Base-by-base conservation (phyloP, 2,888 invertebrate genomes). In the Chromoteleia sp. region DNA sequence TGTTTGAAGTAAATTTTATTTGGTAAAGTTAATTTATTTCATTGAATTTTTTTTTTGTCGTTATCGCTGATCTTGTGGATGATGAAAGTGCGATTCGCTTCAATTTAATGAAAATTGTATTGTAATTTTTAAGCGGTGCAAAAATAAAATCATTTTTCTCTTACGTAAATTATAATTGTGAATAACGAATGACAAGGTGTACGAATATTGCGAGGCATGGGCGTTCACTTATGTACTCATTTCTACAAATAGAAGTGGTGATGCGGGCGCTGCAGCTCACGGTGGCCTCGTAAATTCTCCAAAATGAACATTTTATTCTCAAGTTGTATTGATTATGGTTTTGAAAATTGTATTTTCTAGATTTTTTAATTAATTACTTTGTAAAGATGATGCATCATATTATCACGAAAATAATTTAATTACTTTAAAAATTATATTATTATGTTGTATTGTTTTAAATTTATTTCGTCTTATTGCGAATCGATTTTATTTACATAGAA, bases 181-280 rank as follows among this genome's bases (percentile, higher is more conserved):
- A 70, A 59, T 70, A 54, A 59, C 39, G 67, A 70, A 76, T 79
- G 81, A 80, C 83, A 73, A 85, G 84, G 82, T 83, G 83, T 86
- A 85, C 85, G 84, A 86, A 86, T 84, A 81, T 84, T 84, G 83
- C 78, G 83, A 83, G 78, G 83, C 84, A 87, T 87, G 86, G 88
- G 88, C 88, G 89, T 90, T 86, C 85, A 85, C 88, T 89, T 79
- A 79, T 82, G 82, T 89, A 88, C 89, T 91, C 91, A 90, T 88
- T 89, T 86, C 91, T 90, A 89, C 89, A 91, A 91, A 91, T 91
- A 91, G 91, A 88, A 86, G 71, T 87, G 87, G 85, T 85, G 87
- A 87, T 87, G 88, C 87, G 87, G 86, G 82, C 85, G 83, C 84
- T 67, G 83, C 82, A 81, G 74, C 70, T 82, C 65, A 65, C 83